Base-by-base conservation (phyloP, 1,140 invertebrate genomes). In the Papilio machaon region DNA sequence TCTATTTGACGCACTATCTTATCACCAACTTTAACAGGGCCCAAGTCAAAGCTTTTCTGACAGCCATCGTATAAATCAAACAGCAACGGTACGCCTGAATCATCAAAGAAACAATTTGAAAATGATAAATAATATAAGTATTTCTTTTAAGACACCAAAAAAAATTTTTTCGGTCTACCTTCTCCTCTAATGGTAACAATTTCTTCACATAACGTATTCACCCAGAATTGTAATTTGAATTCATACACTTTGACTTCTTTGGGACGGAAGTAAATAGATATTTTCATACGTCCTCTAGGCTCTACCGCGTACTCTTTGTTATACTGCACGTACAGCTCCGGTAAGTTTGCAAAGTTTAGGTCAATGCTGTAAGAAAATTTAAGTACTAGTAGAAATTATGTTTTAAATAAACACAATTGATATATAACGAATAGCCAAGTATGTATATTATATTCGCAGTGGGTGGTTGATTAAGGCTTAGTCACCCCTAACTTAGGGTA, bases 11-110 rank as follows among this genome's bases (percentile, higher is more conserved):
- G 87, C 9, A 93, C 74, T 73, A 90, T 90, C 78, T 91, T 94
- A 19, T 93, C 87, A 0, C 93, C 92, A 7, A 94, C 88, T 87
- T 92, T 94, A 6, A 94, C 91, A 35, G 90, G 87, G 49, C 93
- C 93, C 10, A 94, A 81, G 81, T 94, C 87, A 70, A 92, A 94
- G 82, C 88, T 92, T 75, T 94, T 94, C 86, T 94, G 91, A 60
- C 93, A 94, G 11, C 93, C 93, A 86, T 94, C 93, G 60, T 91
- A 94, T 7, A 94, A 83, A 79, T 94, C 93, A 64, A 91, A 92
- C 19, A 94, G 84, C 0, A 94, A 81, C 49, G 92, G 92, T 35
- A 94, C 85, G 23, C 93, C 93, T 94, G 49, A 75, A 90, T 84
- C 9, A 58, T 38, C 7, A 70, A 67, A 52, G 67, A 78, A 13